Percentiles rank a stretch among this genome's conserved stretches.
phyloP scores from a whole-genome alignment of 2,888 invertebrate genomes.

The Drosophila rubida region DNA sequence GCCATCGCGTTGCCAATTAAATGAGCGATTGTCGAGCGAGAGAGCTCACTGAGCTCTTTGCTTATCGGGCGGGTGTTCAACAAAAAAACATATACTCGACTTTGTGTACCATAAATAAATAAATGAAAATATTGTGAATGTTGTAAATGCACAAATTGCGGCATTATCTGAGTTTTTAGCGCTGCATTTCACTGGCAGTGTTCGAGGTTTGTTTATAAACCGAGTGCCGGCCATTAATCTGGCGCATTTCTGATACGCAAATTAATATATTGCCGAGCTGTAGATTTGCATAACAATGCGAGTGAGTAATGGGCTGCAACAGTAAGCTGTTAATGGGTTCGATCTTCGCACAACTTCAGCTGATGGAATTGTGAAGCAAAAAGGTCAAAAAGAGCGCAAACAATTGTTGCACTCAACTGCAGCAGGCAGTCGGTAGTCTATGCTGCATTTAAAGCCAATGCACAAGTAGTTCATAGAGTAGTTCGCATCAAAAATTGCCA shows the following conservation, averaged over 20 bases:
- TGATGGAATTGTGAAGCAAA: background rate
- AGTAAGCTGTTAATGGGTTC: slow-evolving; percentile 13
- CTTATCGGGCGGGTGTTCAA: slow-evolving; percentile 38
- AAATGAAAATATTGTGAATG: slow-evolving; percentile 39
- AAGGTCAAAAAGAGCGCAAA: background rate
- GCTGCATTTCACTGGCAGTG: slow-evolving; percentile 1
- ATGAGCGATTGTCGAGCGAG: slow-evolving; percentile 58
- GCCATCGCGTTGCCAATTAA: slow-evolving; percentile 58
- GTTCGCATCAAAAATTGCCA: slow-evolving; percentile 31
- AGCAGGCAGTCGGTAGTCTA: too few species aligned
- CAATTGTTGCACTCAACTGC: background rate
- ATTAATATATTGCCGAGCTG: slow-evolving; percentile 24
- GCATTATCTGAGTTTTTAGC: slow-evolving; percentile 61
- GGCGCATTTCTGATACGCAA: too few species aligned
- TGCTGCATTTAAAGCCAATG: background rate
- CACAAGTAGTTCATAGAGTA: slow-evolving; percentile 1
- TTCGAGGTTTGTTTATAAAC: slow-evolving; percentile 2
- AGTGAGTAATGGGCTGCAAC: background rate
- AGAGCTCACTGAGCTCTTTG: slow-evolving; percentile 30
- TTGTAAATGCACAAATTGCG: slow-evolving; percentile 56
- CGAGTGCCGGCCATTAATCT: too few species aligned
- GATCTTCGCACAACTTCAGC: too few species aligned
- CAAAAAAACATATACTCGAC: background rate
- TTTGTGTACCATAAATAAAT: slow-evolving; percentile 41
- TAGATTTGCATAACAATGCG: slow-evolving; percentile 11